Conservation (phyloP, 2,797 vertebrate species). For the Squalus acanthias region DNA sequence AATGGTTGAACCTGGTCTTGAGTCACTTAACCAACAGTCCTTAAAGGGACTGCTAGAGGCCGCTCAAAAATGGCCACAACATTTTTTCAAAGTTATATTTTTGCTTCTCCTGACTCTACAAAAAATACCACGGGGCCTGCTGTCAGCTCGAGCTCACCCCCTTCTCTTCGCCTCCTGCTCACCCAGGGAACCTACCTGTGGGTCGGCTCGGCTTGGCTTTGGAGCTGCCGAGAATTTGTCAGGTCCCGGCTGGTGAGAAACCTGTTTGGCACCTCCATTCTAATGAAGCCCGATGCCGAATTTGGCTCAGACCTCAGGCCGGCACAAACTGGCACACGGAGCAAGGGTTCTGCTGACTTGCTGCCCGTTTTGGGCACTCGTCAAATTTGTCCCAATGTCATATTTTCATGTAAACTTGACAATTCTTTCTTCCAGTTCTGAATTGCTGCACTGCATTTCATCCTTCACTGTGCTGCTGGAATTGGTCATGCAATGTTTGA, state of each 20-base stretch:
- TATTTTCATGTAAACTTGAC: neutral
- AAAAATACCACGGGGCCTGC: too few species aligned
- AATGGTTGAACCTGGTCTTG: neutral
- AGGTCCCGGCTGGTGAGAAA: neutral
- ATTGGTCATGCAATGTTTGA: neutral
- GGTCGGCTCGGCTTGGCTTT: neutral
- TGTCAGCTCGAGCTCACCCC: neutral
- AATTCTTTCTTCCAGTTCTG: neutral
- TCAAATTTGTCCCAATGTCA: neutral
- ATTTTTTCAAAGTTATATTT: neutral
- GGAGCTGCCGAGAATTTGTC: neutral
- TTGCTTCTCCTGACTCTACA: too few species aligned
- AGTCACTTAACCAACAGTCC: neutral
- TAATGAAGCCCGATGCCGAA: neutral
- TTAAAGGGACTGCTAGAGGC: neutral
- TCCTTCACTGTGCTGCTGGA: neutral
- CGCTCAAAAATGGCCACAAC: too few species aligned
- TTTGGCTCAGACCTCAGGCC: neutral
- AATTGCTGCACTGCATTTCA: neutral
- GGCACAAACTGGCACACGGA: neutral
- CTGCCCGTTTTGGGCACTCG: neutral
- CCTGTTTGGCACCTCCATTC: too few species aligned
- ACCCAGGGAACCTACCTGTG: neutral
- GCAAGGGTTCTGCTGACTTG: neutral
- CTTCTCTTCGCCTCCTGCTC: neutral